Evolutionary conservation across 2,888 invertebrate genomes (phyloP), one percentile per base, ranked within the genome.

Genomic region (Chymomyza caudatula): DNA sequence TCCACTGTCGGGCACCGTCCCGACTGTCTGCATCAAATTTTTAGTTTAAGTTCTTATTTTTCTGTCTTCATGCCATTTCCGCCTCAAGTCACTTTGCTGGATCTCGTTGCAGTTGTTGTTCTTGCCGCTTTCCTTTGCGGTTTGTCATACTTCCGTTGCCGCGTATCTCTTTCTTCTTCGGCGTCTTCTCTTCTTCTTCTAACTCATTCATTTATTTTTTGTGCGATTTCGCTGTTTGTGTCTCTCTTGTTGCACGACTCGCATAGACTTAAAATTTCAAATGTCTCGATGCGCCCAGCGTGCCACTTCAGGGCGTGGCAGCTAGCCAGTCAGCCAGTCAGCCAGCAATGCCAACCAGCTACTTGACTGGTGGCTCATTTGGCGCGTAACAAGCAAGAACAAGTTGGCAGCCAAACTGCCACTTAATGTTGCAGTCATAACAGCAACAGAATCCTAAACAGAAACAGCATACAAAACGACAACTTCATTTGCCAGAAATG

Each of bases 401-500:
- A 19, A 63, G 64, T 64, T 17, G 67, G 43, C 65, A 67, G 61
- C 44, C n/a, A 44, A 42, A 61, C 44, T 59, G 23, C 29, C 64
- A 11, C 6, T 25, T 52, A 52, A 52, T 52, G 49, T 49, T 49
- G 49, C 49, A 49, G 17, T 8, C 49, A 17, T 17, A 53, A 37
- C 51, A 60, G 13, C 19, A 47, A 42, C 57, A 61, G 22, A 15
- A 63, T 5, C n/a, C 47, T 60, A 37, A 63, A 23, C 58, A 37
- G 60, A 47, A 65, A 63, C 65, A 65, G 58, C 63, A 64, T 25
- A 75, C 76, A 77, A 69, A 60, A 74, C 71, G 76, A 74, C 72
- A 77, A 71, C 75, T 73, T 81, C 67, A 82, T 77, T 76, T 79
- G 77, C 83, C 77, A 78, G 76, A 37, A 37, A 37, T 37, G 29